These are phyloP conservation scores for Drosophila nannoptera DNA, from an alignment of 1,140 invertebrate genomes.

Conservation along the genomic window DNA sequence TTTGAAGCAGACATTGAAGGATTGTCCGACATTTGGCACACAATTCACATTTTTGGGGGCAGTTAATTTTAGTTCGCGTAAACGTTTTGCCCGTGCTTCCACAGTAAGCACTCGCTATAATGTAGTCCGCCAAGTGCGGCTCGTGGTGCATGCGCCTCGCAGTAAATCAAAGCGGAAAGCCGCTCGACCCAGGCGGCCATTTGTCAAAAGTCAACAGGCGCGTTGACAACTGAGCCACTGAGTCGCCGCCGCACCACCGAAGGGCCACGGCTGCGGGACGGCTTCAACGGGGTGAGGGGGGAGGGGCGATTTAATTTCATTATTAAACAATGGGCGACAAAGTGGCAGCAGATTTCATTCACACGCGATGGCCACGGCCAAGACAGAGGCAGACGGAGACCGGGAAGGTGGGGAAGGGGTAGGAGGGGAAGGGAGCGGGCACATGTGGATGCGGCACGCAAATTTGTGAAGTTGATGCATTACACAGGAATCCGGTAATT, in stretches of 20 bases:
- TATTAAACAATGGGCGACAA: conserved; percentile 77
- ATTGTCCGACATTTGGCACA: conserved; percentile 60
- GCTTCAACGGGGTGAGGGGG: background rate
- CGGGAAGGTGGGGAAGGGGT: background rate
- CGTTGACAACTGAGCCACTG: conserved; percentile 60
- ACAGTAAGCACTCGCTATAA: conserved; percentile 16
- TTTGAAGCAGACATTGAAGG: background rate
- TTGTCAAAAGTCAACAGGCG: conserved; percentile 75
- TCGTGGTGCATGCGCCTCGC: conserved; percentile 48
- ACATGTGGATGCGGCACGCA: conserved; percentile 53
- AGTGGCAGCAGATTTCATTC: conserved; percentile 74
- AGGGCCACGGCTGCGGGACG: conserved; percentile 2
- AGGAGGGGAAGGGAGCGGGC: background rate
- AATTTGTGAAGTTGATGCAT: conserved; percentile 70
- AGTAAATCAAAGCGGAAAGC: conserved; percentile 65
- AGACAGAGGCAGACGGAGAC: background rate
- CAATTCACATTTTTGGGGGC: conserved; percentile 9
- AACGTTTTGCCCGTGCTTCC: conserved; percentile 16
- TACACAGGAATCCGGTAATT: conserved; percentile 76
- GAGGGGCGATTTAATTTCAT: conserved; percentile 68
- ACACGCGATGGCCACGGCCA: conserved; percentile 55
- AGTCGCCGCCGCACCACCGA: too few relatives aligned
- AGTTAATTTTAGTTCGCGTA: conserved; percentile 55
- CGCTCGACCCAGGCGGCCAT: conserved; percentile 38
- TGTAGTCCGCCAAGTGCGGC: conserved; percentile 47